A percentile compares a stretch with the other conserved stretches of the same genome.
Conservation (phyloP, 1,140 invertebrate species). For the Temnothorax longispinosus region DNA sequence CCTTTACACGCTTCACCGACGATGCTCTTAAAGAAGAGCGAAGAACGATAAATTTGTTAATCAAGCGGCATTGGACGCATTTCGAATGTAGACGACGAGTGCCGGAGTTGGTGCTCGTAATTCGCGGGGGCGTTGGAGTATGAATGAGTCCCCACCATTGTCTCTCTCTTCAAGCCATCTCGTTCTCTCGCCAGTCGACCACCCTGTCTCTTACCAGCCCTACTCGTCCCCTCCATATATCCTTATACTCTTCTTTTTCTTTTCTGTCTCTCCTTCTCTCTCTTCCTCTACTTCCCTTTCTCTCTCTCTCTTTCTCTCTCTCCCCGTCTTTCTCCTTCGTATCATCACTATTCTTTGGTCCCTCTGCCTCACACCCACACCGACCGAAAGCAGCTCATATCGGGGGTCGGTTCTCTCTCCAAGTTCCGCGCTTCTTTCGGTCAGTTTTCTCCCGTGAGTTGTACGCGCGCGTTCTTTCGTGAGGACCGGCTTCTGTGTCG, state of each 20-base stretch:
- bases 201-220: slow-evolving; percentile 31
- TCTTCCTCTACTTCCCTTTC: neutral
- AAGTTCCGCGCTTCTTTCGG: slow-evolving; percentile 79
- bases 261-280: neutral
- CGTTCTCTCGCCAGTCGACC: slow-evolving; percentile 50
- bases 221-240: slow-evolving; percentile 71
- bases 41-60: slow-evolving; percentile 60
- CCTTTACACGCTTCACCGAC: neutral
- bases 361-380: slow-evolving; percentile 68
- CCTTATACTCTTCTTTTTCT: slow-evolving; percentile 48
- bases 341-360: slow-evolving; percentile 28
- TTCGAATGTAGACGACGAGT: slow-evolving; percentile 49
- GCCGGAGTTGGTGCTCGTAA: slow-evolving; percentile 64
- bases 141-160: slow-evolving; percentile 82
- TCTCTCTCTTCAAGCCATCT: slow-evolving; percentile 46
- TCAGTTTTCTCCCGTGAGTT: slow-evolving; percentile 78
- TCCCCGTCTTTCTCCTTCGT: slow-evolving; percentile 59
- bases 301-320: slow-evolving; percentile 53
- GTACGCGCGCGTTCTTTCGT: slow-evolving; percentile 69
- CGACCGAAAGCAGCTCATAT: slow-evolving; percentile 68
- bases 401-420: slow-evolving; percentile 77
- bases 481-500: slow-evolving; percentile 54
- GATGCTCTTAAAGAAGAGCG: neutral
- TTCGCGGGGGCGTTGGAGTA: slow-evolving; percentile 80
- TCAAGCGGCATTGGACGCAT: slow-evolving; percentile 53